Conservation (phyloP, 2,113 vertebrate genomes). For the Oostethus manadensis region DNA sequence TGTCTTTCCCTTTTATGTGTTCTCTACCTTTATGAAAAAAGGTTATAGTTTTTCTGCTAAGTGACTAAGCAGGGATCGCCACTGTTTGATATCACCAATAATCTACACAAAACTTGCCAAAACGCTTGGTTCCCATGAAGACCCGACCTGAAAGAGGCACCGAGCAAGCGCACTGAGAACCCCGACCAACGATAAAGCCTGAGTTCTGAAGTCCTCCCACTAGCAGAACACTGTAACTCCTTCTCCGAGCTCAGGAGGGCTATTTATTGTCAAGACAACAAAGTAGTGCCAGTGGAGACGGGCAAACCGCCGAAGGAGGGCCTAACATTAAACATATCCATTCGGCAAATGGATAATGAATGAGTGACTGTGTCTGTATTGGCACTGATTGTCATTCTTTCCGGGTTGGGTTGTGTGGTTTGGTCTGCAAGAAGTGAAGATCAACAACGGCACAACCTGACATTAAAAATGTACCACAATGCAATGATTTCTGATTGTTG, state of each 20-base stretch:
- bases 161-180: slow-evolving; percentile 4
- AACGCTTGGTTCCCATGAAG: background rate
- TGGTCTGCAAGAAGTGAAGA: slow-evolving; percentile 53
- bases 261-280: slow-evolving; percentile 12
- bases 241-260: background rate
- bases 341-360: slow-evolving; percentile 30
- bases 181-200: background rate
- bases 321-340: slow-evolving; percentile 34
- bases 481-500: slow-evolving; percentile 8
- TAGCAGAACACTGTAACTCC: background rate
- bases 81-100: background rate
- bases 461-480: background rate
- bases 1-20: background rate
- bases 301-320: slow-evolving; percentile 13
- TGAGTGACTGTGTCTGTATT: slow-evolving; percentile 20
- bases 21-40: background rate
- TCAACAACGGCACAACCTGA: slow-evolving; percentile 32
- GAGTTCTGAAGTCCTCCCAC: slow-evolving; percentile 6
- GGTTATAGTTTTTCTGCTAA: background rate
- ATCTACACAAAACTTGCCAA: background rate
- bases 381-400: slow-evolving; percentile 41
- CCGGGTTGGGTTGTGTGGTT: slow-evolving; percentile 31
- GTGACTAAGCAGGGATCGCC: background rate
- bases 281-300: slow-evolving; percentile 13
- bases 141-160: slow-evolving; percentile 20